Evolutionary conservation across 2,113 vertebrate species (phyloP), one percentile per base, ranked within the genome.

Genomic region (Sinosuthora webbiana): DNA sequence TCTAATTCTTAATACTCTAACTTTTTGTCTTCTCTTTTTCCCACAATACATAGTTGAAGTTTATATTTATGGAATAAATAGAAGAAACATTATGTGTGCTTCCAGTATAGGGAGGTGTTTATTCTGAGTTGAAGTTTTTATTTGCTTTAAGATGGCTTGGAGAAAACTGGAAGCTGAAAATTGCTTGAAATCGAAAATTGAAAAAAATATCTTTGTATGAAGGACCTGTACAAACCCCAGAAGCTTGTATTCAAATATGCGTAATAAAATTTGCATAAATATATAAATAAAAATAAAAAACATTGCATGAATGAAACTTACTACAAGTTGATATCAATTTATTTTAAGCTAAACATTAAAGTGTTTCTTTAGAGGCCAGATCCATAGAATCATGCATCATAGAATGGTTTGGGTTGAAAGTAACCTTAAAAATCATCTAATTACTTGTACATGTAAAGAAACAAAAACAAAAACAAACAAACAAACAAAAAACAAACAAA

Each of bases 91-190:
- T 78, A 60, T 31, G 3, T 30, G 31, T 42, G 2, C 1, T 86
- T 79, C 30, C 8, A n/a, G 4, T 45, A 17, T 27, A 0, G 3
- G 1, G 7, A 24, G 2, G 1, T 15, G 4, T 55, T 21, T 55
- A 45, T 64, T 83, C 27, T 59, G 42, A 83, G 3, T 27, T 33
- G 42, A 78, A 56, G 18, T 14, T 77, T 44, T 85, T 7, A 45
- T 67, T 70, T 74, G 2, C 6, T 22, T 78, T 69, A 89, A 45
- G 11, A 68, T 62, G 64, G 14, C 10, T 59, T 69, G 31, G 7
- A 68, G 19, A 86, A 76, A 80, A 60, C 3, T 30, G 8, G n/a
- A 24, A 73, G 42, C 2, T 65, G 4, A 83, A 81, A 60, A 39
- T 14, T 84, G 7, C 5, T 27, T 6, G 22, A 24, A 69, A 52